Base-by-base conservation (phyloP, 2,888 invertebrate species). In the Hetaerina titia region DNA sequence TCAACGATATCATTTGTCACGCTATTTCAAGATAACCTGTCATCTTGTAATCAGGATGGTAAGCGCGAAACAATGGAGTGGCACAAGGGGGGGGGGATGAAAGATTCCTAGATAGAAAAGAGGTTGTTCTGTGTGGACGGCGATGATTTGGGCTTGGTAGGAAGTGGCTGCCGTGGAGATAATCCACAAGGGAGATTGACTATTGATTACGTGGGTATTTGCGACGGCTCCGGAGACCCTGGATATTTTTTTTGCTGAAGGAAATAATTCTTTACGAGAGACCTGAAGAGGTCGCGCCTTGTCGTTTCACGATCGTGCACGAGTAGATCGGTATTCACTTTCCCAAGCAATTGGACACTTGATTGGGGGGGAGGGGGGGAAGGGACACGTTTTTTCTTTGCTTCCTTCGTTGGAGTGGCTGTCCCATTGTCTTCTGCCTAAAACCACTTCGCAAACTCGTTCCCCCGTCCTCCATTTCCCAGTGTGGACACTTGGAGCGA, bases 391-490 rank as follows among this genome's bases (percentile, higher is more conserved):
- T 25, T 81, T 25, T 81, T 31, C 31, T 81, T 31, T 81, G 25
- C 81, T 81, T 69, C 9, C 31, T 81, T 81, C 81, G 25, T 25
- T 81, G 13, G 81, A 81, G 11, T 11, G 31, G 0, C 25, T 81
- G 13, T 31, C 4, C 15, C 31, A n/a, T 69, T 8, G n/a, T 11
- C 81, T 13, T 81, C 81, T 81, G n/a, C 6, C 31, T 81, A 31
- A 81, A 81, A 25, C 81, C 81, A 81, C 81, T 31, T 81, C 15
- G 31, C 31, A 81, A 81, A 81, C 81, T 81, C 81, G 81, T 81
- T 81, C 31, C 31, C 81, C 31, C 81, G 25, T 81, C 81, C 31
- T 31, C 31, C 13, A 31, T 22, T 22, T 19, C 69, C 69, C 8
- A 9, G n/a, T 69, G n/a, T 9, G 81, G 31, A 81, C 81, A 11